phyloP scores from a whole-genome alignment of 2,888 invertebrate genomes.

The Phlogophora meticulosa region DNA sequence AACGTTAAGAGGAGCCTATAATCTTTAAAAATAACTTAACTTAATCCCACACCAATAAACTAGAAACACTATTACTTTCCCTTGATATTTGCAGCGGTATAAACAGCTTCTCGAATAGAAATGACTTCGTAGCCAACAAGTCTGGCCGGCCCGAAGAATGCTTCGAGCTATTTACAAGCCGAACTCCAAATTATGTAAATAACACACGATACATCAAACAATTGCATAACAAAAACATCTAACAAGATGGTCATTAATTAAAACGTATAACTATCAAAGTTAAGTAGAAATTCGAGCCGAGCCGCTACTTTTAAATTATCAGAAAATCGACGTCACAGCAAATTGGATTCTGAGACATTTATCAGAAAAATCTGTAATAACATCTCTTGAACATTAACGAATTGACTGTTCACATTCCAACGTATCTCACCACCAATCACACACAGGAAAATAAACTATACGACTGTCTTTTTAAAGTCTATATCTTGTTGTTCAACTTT shows the following conservation, averaged over 20 bases:
- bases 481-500: conserved; percentile 12
- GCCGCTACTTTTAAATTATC: conserved; percentile 72
- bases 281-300: conserved; percentile 65
- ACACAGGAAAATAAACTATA: conserved; percentile 6
- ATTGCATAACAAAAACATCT: conserved; percentile 61
- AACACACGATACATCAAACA: conserved; percentile 58
- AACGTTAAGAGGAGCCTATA: conserved; percentile 9
- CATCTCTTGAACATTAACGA: conserved; percentile 72
- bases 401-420: conserved; percentile 36
- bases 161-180: conserved; percentile 53
- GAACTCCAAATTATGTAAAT: conserved; percentile 68
- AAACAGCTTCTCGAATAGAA: conserved; percentile 56
- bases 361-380: conserved; percentile 77
- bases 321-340: conserved; percentile 75
- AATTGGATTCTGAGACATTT: conserved; percentile 77
- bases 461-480: neutral
- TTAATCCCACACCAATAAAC: conserved; percentile 51
- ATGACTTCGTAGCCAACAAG: conserved; percentile 56
- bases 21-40: conserved; percentile 42
- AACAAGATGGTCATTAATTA: conserved; percentile 58
- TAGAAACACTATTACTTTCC: conserved; percentile 59
- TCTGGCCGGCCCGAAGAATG: conserved; percentile 60
- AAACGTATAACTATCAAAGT: conserved; percentile 54
- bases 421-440: conserved; percentile 19
- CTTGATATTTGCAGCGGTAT: conserved; percentile 59